Base-by-base conservation (phyloP, 2,113 vertebrate species). In the Phyllostomus discolor region DNA sequence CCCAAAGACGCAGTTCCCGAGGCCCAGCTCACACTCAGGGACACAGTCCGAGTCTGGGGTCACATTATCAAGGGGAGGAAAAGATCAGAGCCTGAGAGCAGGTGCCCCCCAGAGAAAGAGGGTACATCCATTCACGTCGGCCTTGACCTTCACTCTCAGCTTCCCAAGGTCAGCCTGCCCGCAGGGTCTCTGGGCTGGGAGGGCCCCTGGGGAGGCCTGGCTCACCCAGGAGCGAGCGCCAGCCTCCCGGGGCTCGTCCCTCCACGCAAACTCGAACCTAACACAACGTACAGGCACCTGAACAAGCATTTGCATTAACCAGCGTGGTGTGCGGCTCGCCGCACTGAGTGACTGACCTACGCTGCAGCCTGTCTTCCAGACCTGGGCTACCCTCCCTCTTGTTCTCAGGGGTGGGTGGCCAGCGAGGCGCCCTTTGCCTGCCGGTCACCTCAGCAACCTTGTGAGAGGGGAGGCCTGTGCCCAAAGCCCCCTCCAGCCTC, bases 221-320 rank as follows among this genome's bases (percentile, higher is more conserved):
- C 7, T 15, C 2, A 22, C 62, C 24, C 33, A 7, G 76, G 35
- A 16, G 62, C 75, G 54, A 69, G 28, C 10, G 9, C 57, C 33
- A 26, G 3, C 31, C 10, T 46, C 41, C 46, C 2, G 0, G 0
- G 2, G 8, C 7, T 10, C 3, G 6, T 6, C 9, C 31, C 7
- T 7, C 20, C 5, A 3, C 66, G 35, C 76, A 48, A 76, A 83
- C 43, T 52, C 2, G 10, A 41, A 5, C 5, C 28, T 9, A 24
- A 52, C 6, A 2, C 28, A 11, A 17, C 14, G 17, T 4, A 26
- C 78, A 72, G 41, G 24, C 11, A 3, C 0, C 0, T 1, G 33
- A 9, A 35, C 6, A 20, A 31, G 38, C n/a, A 7, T 5, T n/a
- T 17, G 3, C 0, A 6, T 1, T 0, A 10, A 4, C 10, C 52